Conservation (phyloP, 2,797 vertebrate species). For the Podarcis siculus region DNA sequence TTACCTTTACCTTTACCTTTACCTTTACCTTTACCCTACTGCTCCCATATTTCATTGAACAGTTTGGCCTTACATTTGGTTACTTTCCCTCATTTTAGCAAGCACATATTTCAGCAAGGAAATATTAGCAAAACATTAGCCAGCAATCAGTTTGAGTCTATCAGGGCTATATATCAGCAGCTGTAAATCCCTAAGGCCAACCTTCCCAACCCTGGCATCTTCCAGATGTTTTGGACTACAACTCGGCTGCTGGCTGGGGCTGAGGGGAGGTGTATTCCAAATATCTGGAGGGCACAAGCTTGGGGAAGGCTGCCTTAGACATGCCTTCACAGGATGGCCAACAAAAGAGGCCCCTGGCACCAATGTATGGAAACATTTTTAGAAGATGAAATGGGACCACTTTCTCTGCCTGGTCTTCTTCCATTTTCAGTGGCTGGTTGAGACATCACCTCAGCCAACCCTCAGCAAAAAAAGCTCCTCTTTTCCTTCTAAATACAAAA, state of each 20-base stretch:
- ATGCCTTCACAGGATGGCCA: too few species aligned
- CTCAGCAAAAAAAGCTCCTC: not conserved
- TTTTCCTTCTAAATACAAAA: not conserved
- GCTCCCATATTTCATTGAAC: too few species aligned
- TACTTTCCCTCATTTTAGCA: too few species aligned
- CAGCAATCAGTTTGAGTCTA: not conserved
- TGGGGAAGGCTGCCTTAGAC: too few species aligned
- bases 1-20: too few species aligned
- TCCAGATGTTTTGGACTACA: not conserved
- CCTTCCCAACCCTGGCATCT: not conserved
- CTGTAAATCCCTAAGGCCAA: not conserved
- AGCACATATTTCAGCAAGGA: too few species aligned
- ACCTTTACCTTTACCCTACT: too few species aligned
- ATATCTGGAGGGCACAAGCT: too few species aligned
- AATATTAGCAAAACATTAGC: not conserved
- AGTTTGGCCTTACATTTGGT: too few species aligned
- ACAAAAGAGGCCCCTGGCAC: not conserved
- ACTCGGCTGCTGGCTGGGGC: not conserved
- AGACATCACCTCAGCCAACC: not conserved
- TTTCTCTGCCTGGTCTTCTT: not conserved
- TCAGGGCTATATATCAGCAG: not conserved
- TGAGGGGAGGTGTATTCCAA: not conserved
- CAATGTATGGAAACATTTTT: too few species aligned
- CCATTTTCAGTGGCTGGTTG: not conserved
- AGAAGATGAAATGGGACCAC: too few species aligned